Evolutionary conservation across 2,113 vertebrate genomes (phyloP), one percentile per base, ranked within the genome.

Genomic region (Callospermophilus lateralis): DNA sequence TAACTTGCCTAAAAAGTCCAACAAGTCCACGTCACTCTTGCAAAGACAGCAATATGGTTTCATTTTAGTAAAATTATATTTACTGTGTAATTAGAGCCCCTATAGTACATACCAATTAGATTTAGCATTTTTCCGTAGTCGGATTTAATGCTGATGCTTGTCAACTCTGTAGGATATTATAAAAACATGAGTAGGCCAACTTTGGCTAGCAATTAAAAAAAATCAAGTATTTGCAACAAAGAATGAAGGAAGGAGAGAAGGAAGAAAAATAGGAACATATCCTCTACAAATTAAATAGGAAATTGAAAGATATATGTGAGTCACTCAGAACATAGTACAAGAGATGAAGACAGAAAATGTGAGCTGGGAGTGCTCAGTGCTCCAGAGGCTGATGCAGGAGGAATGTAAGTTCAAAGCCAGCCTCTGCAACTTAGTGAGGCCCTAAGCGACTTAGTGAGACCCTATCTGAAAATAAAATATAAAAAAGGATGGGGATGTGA

Each of bases 91-190:
- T 73, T 84, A 48, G 8, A 86, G 20, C 11, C 6, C 0, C 79
- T 48, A 72, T 34, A 67, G 34, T 77, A 42, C 91, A 13, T 65
- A 76, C 17, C 34, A 77, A 39, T 9, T 81, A 76, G 6, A 63
- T 79, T 9, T 70, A 74, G 37, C 53, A 51, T 58, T 96, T 92
- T 93, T 93, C 0, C 89, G 30, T 86, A 94, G 74, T 32, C 61
- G 26, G 34, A 73, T 68, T 67, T 89, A 68, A 37, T 72, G 37
- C 28, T 72, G 12, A 22, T 78, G 65, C 55, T 39, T 94, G 6
- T 91, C 8, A 42, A 39, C 2, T 88, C 39, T 83, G 22, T 51
- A 61, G 53, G 15, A 81, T 55, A 81, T 48, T 92, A 34, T 83
- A 83, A 79, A 94, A 81, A 20, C 28, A 76, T 30, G 30, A 63